Evolutionary conservation across 1,140 invertebrate genomes (phyloP), one percentile per base, ranked within the genome.

Genomic region (Drosophila kanapiae): DNA sequence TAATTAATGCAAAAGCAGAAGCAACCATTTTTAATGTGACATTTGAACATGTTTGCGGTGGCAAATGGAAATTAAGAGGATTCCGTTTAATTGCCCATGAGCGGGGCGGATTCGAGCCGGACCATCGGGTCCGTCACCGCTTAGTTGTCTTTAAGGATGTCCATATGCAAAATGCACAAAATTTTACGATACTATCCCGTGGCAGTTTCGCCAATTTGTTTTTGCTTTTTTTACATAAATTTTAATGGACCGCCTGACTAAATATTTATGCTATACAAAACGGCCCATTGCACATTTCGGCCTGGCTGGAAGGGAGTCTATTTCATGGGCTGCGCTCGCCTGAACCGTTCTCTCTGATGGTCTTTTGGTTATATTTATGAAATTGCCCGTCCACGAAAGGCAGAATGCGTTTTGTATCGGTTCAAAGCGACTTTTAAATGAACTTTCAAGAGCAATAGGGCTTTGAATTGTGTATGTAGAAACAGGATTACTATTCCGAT

Each of bases 251-350:
- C 65, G 81, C 45, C 77, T 48, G 59, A 67, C 77, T 84, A 78
- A 88, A 87, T 88, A 87, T 87, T 87, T 87, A 88, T 84, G 82
- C 79, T 80, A 90, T 78, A 65, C 56, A 69, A 65, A 84, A 72
- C 74, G 85, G 48, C 68, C 80, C 84, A 87, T 87, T 87, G 80
- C 84, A 88, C 80, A 83, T 74, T 71, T 68, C 14, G 40, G 40
- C 18, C 18, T 23, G 35, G 23, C 27, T 16, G 23, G 1, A 8
- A 23, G 23, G 45, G 40, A 29, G 47, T 13, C 51, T 8, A 35
- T 48, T 75, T 43, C 45, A 76, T 54, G 76, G 51, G 72, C 38
- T 45, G 47, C 61, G 16, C 42, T 68, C 53, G 18, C 37, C 49
- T 13, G 62, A 23, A 16, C 16, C 63, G 37, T 68, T 56, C 29